These are phyloP conservation scores for Mnemiopsis leidyi DNA, from an alignment of 37 sponge, comb jelly and placozoan genomes.

Conservation along the genomic window DNA sequence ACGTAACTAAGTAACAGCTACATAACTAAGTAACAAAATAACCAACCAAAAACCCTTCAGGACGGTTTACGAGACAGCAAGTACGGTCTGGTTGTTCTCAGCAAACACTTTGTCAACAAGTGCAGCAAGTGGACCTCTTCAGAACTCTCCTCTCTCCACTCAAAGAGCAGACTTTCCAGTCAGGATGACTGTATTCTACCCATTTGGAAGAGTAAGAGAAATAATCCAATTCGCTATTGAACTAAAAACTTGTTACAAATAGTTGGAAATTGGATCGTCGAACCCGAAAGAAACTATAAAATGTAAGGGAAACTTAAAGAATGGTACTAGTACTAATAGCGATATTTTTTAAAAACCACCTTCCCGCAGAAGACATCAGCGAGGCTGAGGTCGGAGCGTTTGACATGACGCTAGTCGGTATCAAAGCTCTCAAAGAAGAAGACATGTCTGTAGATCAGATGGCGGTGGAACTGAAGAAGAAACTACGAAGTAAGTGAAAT, in stretches of 20 bases:
- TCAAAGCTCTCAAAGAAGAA: conserved; percentile 48
- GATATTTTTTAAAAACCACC: too few species aligned
- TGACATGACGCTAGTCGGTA: conserved; percentile 60
- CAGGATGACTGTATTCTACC: conserved; percentile 55
- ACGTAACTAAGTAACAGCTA: too few species aligned
- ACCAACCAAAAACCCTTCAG: too few species aligned
- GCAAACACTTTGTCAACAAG: conserved; percentile 24
- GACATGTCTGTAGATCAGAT: conserved; percentile 55
- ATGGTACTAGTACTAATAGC: too few species aligned
- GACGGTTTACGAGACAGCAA: conserved; percentile 38
- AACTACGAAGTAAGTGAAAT: conserved; percentile 50
- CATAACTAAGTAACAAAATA: too few species aligned
- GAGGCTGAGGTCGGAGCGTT: conserved; percentile 52
- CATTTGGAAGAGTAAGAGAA: conserved; percentile 59
- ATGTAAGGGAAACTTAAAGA: too few species aligned
- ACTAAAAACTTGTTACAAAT: too few species aligned
- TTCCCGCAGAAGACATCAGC: neutral
- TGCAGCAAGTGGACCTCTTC: conserved; percentile 22
- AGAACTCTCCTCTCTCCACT: conserved; percentile 43
- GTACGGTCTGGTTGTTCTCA: conserved; percentile 60
- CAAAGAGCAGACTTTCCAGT: conserved; percentile 14
- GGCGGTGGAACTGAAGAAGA: conserved; percentile 59
- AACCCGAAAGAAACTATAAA: too few species aligned
- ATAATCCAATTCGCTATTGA: too few species aligned
- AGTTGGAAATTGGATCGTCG: too few species aligned